A percentile compares a stretch with the other conserved stretches of the same genome.
phyloP scores from a whole-genome alignment of 2,888 invertebrate genomes.

The Trichopria drosophilae region DNA sequence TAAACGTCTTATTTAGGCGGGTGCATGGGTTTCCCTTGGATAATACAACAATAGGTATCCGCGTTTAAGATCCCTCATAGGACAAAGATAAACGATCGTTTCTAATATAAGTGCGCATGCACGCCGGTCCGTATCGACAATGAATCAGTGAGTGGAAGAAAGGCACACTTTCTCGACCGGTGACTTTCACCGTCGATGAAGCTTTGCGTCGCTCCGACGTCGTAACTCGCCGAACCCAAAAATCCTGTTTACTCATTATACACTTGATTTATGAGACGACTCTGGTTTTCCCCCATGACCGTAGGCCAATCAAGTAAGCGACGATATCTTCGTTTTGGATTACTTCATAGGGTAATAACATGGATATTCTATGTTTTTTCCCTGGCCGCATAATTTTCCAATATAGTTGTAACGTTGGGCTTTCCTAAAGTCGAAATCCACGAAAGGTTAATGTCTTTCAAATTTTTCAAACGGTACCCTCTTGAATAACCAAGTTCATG shows the following conservation, averaged over 20 bases:
- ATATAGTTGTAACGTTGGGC: too few relatives aligned
- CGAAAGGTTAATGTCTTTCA: too few relatives aligned
- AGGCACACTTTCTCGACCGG: constrained; percentile 57
- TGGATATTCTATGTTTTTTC: too few relatives aligned
- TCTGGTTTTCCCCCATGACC: constrained; percentile 9
- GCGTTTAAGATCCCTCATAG: not conserved
- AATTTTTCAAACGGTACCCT: too few relatives aligned
- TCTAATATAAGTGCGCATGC: constrained; percentile 27
- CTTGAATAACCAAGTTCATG: too few relatives aligned
- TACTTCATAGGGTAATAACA: too few relatives aligned
- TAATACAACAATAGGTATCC: not conserved
- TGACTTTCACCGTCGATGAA: constrained; percentile 58
- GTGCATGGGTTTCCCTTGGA: too few relatives aligned
- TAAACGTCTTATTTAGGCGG: too few relatives aligned
- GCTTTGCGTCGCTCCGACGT: constrained; percentile 40
- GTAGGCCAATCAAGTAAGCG: too few relatives aligned
- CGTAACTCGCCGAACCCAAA: constrained; percentile 38
- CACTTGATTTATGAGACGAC: constrained; percentile 9
- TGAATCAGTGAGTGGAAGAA: constrained; percentile 57
- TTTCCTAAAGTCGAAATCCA: too few relatives aligned
- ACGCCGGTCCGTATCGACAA: constrained; percentile 37
- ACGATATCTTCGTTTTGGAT: constrained; percentile 7
- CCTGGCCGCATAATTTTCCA: too few relatives aligned
- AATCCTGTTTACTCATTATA: constrained; percentile 45
- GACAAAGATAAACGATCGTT: constrained; percentile 33